These are phyloP conservation scores for Coptodon bakossiorum DNA, from an alignment of 2,113 vertebrate genomes.

Conservation along the genomic window DNA sequence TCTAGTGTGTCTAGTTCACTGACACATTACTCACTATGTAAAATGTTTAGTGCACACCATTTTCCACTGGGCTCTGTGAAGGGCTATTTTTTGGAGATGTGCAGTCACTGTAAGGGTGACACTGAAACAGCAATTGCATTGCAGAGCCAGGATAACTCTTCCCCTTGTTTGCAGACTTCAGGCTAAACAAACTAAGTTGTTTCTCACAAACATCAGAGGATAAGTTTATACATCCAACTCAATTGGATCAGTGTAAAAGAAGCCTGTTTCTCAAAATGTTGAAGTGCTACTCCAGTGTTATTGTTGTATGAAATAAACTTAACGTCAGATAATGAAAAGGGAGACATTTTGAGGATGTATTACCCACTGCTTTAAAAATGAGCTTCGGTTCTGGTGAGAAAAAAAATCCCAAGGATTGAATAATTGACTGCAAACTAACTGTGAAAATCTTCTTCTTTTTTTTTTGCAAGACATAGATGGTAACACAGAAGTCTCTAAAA, in stretches of 20 bases:
- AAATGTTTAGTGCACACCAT: not conserved
- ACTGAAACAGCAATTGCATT: not conserved
- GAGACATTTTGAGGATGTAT: not conserved
- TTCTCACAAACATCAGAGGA: not conserved
- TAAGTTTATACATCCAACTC: rapidly evolving
- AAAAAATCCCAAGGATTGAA: rapidly evolving
- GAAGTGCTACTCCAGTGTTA: not conserved
- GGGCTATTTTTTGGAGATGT: not conserved
- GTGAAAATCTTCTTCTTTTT: not conserved
- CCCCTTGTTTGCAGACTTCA: not conserved
- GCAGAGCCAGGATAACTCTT: not conserved
- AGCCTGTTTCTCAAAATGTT: not conserved
- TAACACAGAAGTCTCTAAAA: not conserved
- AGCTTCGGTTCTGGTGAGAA: not conserved
- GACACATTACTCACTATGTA: not conserved
- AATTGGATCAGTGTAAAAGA: not conserved
- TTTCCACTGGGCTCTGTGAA: not conserved
- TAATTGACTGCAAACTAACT: not conserved
- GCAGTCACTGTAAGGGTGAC: not conserved
- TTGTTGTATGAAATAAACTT: not conserved
- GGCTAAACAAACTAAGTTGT: not conserved
- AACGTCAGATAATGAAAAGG: not conserved
- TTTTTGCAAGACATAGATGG: not conserved
- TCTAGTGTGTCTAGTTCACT: not conserved
- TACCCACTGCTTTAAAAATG: not conserved